phyloP scores from a whole-genome alignment of 1,140 invertebrate species.

The Drosophila ficusphila region DNA sequence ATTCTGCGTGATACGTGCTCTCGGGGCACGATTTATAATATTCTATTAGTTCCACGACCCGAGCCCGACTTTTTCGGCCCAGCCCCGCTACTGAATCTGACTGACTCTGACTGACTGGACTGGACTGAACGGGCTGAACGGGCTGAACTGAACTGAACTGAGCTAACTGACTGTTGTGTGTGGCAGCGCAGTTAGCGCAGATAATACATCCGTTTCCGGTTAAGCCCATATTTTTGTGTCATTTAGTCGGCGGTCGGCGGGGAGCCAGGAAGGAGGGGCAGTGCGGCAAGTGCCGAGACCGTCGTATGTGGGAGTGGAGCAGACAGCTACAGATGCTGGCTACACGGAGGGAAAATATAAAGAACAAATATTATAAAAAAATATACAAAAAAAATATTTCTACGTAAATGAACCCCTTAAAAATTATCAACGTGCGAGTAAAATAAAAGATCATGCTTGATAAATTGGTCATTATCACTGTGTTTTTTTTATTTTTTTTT shows the following conservation, averaged over 20 bases:
- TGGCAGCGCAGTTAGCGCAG: constrained; percentile 83
- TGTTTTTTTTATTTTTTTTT: too few species aligned
- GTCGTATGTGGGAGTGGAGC: constrained; percentile 59
- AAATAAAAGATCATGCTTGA: too few species aligned
- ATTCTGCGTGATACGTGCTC: constrained; percentile 36
- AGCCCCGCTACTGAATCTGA: constrained; percentile 34
- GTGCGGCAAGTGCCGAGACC: constrained; percentile 15
- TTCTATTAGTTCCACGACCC: constrained; percentile 82
- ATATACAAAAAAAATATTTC: not conserved
- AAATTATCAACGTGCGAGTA: too few species aligned
- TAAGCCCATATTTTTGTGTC: constrained; percentile 84
- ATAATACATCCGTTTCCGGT: constrained; percentile 84
- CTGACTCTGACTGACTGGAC: constrained; percentile 24
- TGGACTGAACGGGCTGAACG: too few species aligned
- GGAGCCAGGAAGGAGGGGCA: not conserved
- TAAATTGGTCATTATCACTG: too few species aligned
- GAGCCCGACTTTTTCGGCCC: constrained; percentile 50
- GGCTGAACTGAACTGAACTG: too few species aligned
- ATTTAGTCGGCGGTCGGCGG: constrained; percentile 50
- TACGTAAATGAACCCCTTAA: too few species aligned
- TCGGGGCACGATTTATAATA: constrained; percentile 73
- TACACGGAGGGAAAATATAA: constrained; percentile 42
- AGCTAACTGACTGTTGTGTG: constrained; percentile 41
- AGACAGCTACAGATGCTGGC: constrained; percentile 76
- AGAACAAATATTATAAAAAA: too few species aligned